Base-by-base conservation (phyloP, 2,888 invertebrate genomes). In the Macaria liturata region DNA sequence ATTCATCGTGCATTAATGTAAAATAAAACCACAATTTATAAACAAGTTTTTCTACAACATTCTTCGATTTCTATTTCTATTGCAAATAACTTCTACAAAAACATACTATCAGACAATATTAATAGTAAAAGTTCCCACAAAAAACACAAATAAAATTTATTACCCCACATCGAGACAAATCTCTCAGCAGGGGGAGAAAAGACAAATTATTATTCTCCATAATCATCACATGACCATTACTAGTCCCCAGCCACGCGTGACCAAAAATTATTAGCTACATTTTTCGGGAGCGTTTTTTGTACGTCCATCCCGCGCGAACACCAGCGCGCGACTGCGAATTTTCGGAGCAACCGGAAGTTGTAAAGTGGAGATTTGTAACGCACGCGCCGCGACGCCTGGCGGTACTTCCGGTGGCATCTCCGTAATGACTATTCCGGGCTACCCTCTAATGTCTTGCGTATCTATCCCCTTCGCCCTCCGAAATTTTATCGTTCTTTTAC, bases 291-390 rank as follows among this genome's bases (percentile, higher is more conserved):
- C 62, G 75, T 81, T 78, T 81, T 78, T 76, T 80, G 81, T 83
- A 81, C 85, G 84, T 85, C 84, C 83, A 76, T 66, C 71, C 71
- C 72, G 73, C 71, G 61, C 77, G 70, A 75, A 75, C 70, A 74
- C 77, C 70, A 74, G 70, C 69, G 77, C 74, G 70, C 78, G 70
- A 88, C 81, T 89, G 84, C 74, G 74, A 71, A 67, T 1, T 76
- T 74, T 63, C 47, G 55, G 44, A 46, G 54, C 44, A 52, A 55
- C 80, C 88, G 92, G 92, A 92, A 89, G 92, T 91, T 89, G 92
- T 92, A 92, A 91, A 91, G 91, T 88, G 90, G 91, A 90, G 91
- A 92, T 92, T 92, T 92, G 92, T 88, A 88, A 92, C 85, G 91
- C 92, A 91, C 92, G 90, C 92, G 92, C 86, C 88, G 86, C 84